Evolutionary conservation across 2,797 vertebrate genomes (phyloP).

Genomic region (Diplodus sargus): DNA sequence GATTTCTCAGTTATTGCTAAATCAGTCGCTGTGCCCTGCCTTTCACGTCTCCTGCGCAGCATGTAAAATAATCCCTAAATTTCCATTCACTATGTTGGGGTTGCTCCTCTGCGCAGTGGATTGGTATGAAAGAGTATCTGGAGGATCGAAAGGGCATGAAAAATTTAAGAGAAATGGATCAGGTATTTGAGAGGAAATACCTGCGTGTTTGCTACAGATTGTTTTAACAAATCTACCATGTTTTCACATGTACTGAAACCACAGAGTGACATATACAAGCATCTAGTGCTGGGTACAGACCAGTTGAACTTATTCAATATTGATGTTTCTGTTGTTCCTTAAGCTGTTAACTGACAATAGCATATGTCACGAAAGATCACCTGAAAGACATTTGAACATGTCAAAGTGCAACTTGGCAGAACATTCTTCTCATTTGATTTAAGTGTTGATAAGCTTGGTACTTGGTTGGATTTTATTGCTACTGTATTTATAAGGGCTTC

Average conservation of each 20-base stretch:
- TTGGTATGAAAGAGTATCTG: constrained; percentile 82
- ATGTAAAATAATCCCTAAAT: constrained; percentile 87
- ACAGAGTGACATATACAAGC: constrained; percentile 38
- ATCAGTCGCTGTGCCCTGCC: constrained; percentile 83
- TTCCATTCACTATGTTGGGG: constrained; percentile 81
- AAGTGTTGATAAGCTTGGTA: constrained; percentile 30
- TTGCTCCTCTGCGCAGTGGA: constrained; percentile 72
- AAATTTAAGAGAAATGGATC: constrained; percentile 83
- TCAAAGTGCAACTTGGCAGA: constrained; percentile 21
- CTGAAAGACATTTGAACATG: constrained; percentile 8
- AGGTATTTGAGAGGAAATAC: constrained; percentile 82
- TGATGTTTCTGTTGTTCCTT: background rate
- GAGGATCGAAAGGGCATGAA: constrained; percentile 84
- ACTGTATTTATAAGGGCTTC: constrained; percentile 61
- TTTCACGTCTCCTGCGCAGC: constrained; percentile 84
- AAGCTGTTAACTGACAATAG: background rate
- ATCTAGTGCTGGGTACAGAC: constrained; percentile 3
- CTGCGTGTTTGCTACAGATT: constrained; percentile 68
- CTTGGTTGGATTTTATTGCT: constrained; percentile 61
- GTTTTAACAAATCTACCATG: constrained; percentile 60
- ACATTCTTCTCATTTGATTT: constrained; percentile 28
- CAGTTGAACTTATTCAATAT: background rate
- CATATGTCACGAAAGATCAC: background rate
- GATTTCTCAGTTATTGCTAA: constrained; percentile 88
- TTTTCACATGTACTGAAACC: constrained; percentile 69